These are phyloP conservation scores for Scaptomyza pallida DNA, from an alignment of 1,140 invertebrate species.

Conservation along the genomic window DNA sequence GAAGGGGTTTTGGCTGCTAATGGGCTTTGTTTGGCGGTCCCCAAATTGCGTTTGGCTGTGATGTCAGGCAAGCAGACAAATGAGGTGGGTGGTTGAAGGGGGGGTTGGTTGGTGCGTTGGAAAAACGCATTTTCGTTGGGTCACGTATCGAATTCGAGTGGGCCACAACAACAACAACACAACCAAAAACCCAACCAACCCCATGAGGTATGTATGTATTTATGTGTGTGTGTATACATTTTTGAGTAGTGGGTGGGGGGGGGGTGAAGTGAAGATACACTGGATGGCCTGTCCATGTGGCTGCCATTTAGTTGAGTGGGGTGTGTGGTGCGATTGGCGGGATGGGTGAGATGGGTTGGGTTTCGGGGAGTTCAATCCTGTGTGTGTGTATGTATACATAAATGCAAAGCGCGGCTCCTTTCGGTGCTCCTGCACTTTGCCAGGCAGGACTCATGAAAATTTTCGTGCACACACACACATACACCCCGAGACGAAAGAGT, in stretches of 20 bases:
- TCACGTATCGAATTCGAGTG: conserved; percentile 75
- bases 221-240: conserved; percentile 10
- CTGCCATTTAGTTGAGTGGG: conserved; percentile 13
- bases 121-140: conserved; percentile 75
- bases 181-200: conserved; percentile 32
- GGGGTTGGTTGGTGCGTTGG: conserved; percentile 13
- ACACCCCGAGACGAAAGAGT: conserved; percentile 13
- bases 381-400: conserved; percentile 79
- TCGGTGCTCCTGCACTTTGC: conserved; percentile 49
- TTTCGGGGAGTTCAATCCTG: conserved; percentile 24
- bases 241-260: not conserved
- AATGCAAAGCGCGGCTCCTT: conserved; percentile 79
- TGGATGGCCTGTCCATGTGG: conserved; percentile 30
- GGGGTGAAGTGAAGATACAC: conserved; percentile 31
- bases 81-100: too few species aligned
- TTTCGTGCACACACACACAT: conserved; percentile 60
- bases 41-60: conserved; percentile 3
- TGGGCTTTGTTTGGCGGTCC: conserved; percentile 58
- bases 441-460: conserved; percentile 62
- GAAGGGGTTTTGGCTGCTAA: conserved; percentile 56
- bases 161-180: conserved; percentile 32
- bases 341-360: not conserved
- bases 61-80: not conserved
- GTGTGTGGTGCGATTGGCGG: not conserved
- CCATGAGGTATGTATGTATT: conserved; percentile 25